phyloP scores from a whole-genome alignment of 2,888 invertebrate species.

The Acrobasis consociella region DNA sequence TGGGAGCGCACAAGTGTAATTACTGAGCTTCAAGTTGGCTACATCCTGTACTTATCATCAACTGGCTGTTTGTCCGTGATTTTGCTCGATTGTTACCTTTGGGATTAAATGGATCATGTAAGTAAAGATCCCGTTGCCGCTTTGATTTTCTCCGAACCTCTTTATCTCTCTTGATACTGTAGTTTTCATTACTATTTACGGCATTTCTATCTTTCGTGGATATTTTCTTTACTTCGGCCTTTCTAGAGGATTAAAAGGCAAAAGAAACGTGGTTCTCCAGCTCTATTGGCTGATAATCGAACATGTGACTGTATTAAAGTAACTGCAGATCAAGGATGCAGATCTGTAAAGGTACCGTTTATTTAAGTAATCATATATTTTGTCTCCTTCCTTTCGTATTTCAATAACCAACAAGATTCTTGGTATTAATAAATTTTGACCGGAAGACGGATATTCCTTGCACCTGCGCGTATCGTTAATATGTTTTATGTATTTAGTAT shows the following conservation, averaged over 20 bases:
- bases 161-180: not conserved
- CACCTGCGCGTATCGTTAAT: constrained; percentile 52
- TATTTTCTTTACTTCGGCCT: too few relatives aligned
- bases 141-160: not conserved
- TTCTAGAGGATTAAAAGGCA: too few relatives aligned
- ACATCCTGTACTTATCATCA: constrained; percentile 18
- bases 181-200: too few relatives aligned
- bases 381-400: not conserved
- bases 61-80: constrained; percentile 7
- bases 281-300: too few relatives aligned
- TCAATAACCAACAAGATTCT: constrained; percentile 15
- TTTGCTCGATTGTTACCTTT: constrained; percentile 1
- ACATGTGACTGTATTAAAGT: too few relatives aligned
- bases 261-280: too few relatives aligned
- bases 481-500: constrained; percentile 49
- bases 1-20: constrained; percentile 4
- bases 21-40: constrained; percentile 7
- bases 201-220: too few relatives aligned
- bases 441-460: constrained; percentile 37
- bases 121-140: constrained; percentile 15
- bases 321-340: too few relatives aligned
- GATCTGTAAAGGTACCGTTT: too few relatives aligned
- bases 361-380: not conserved
- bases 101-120: not conserved
- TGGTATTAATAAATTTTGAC: constrained; percentile 50